These are phyloP conservation scores for Liopterus haemorrhoidalis DNA, from an alignment of 2,888 invertebrate species.

Conservation along the genomic window DNA sequence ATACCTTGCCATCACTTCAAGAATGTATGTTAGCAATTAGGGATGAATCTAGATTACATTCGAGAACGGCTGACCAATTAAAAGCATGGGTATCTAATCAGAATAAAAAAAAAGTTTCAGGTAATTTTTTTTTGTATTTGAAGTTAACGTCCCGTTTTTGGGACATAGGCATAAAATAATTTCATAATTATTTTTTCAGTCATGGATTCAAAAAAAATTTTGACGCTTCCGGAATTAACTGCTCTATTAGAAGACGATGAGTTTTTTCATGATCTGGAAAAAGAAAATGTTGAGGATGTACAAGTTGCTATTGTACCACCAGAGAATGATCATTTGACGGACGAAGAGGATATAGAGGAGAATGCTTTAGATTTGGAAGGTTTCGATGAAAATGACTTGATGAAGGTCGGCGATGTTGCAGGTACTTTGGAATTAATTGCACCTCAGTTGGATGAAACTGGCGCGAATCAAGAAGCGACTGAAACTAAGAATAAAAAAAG, in stretches of 20 bases:
- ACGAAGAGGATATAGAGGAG: background rate
- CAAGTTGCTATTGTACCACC: background rate
- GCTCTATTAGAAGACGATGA: slow-evolving; percentile 2
- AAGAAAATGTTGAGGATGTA: background rate
- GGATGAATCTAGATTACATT: too few relatives aligned
- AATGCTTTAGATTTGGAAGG: slow-evolving; percentile 1
- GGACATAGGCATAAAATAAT: background rate
- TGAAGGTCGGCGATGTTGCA: background rate
- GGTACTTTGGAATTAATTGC: too few relatives aligned
- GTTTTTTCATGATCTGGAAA: background rate
- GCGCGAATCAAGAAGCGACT: too few relatives aligned
- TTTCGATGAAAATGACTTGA: background rate
- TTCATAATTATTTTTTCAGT: background rate
- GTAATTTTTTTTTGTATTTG: slow-evolving; percentile 1
- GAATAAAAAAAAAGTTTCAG: too few relatives aligned
- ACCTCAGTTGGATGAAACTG: too few relatives aligned
- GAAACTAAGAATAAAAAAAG: background rate
- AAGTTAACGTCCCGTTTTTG: slow-evolving; percentile 1
- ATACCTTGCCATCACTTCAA: background rate
- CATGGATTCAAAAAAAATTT: background rate
- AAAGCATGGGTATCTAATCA: too few relatives aligned
- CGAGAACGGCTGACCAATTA: too few relatives aligned
- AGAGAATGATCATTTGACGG: background rate
- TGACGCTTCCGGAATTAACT: background rate
- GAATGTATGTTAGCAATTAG: too few relatives aligned